Evolutionary conservation across 2,888 invertebrate species (phyloP).

Genomic region (Clitarchus hookeri): DNA sequence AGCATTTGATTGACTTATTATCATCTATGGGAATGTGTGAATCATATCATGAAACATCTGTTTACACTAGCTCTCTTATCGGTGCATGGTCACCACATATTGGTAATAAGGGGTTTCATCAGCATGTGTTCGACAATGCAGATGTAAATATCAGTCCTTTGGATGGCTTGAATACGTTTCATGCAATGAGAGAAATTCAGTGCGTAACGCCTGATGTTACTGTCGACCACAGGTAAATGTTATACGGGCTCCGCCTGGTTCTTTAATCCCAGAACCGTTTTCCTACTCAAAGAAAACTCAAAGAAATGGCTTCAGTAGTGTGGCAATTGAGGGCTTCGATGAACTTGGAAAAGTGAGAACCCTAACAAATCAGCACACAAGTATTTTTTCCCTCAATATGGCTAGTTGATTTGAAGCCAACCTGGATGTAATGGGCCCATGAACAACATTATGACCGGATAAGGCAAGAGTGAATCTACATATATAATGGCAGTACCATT

Average conservation of each 20-base stretch:
- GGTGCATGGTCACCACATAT: not conserved
- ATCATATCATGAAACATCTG: conserved; percentile 9
- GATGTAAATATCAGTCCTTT: too few species aligned
- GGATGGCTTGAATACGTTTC: not conserved
- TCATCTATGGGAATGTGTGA: not conserved
- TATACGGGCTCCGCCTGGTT: not conserved
- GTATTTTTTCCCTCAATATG: not conserved
- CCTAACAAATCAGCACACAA: not conserved
- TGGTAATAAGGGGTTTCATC: conserved; percentile 1
- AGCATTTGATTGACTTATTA: not conserved
- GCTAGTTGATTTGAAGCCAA: not conserved
- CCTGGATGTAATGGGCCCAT: not conserved
- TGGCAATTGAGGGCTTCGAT: not conserved
- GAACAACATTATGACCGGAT: not conserved
- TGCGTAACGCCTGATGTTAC: not conserved
- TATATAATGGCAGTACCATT: conserved; percentile 17
- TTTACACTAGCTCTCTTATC: not conserved
- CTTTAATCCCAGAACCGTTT: not conserved
- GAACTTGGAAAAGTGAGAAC: not conserved
- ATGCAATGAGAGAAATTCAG: conserved; percentile 15
- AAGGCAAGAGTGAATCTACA: not conserved
- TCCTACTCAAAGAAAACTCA: not conserved
- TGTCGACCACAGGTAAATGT: not conserved
- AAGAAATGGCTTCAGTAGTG: not conserved
- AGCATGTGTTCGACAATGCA: not conserved